These are phyloP conservation scores for Tamias sibiricus DNA, from an alignment of 2,113 vertebrate genomes.

Conservation along the genomic window DNA sequence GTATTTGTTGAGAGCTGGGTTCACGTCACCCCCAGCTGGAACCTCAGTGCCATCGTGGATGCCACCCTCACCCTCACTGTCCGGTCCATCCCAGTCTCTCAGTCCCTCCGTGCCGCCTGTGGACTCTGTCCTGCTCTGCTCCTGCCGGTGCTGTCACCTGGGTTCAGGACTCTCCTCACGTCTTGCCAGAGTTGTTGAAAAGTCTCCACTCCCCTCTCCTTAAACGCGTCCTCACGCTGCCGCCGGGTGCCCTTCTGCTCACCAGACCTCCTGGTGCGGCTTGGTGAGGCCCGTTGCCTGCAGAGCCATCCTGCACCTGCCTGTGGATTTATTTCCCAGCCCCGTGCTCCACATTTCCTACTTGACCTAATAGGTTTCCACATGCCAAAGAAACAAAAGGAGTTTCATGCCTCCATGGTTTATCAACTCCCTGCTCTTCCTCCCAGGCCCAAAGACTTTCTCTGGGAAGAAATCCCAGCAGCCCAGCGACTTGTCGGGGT, in stretches of 20 bases:
- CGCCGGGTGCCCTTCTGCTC: rapidly evolving
- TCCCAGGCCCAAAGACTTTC: not conserved
- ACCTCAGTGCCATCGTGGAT: rapidly evolving
- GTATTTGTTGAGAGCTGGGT: not conserved
- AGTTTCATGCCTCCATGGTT: not conserved
- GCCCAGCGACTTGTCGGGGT: too few relatives aligned
- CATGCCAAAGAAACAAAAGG: not conserved
- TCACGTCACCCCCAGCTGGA: not conserved
- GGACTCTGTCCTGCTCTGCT: rapidly evolving
- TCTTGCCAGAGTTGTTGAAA: rapidly evolving
- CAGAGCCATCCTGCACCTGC: too few relatives aligned
- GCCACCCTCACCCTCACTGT: rapidly evolving
- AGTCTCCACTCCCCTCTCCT: rapidly evolving
- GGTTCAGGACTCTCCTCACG: rapidly evolving
- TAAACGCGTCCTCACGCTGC: too few relatives aligned
- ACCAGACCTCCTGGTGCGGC: not conserved
- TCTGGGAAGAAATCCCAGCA: not conserved
- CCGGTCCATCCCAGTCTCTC: rapidly evolving
- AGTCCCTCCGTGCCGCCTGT: rapidly evolving
- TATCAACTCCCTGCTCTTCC: not conserved
- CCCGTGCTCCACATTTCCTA: rapidly evolving
- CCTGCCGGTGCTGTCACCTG: rapidly evolving
- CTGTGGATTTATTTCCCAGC: not conserved
- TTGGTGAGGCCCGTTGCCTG: not conserved
- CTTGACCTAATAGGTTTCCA: not conserved